Evolutionary conservation across 2,888 invertebrate species (phyloP).

Genomic region (Stenodera caucasica): DNA sequence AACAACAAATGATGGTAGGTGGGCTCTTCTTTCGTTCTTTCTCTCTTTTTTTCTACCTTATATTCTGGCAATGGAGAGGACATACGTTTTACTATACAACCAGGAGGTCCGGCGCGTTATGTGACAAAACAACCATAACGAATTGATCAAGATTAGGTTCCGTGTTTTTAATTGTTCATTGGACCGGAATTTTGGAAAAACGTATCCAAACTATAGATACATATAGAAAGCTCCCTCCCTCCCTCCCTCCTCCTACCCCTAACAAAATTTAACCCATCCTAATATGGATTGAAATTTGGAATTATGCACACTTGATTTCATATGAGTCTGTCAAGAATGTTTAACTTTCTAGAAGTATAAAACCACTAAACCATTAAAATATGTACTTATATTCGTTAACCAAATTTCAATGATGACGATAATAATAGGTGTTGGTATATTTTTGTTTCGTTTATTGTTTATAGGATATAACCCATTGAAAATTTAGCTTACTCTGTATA

Average conservation of each 20-base stretch:
- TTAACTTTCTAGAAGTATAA: background rate
- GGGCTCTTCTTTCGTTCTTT: conserved; percentile 35
- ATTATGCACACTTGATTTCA: conserved; percentile 4
- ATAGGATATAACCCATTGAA: background rate
- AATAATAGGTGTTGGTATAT: background rate
- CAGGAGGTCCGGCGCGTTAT: conserved; percentile 55
- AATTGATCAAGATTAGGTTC: conserved; percentile 55
- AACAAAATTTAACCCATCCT: no score
- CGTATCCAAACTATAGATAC: no score
- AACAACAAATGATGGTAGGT: conserved; percentile 53
- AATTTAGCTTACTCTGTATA: background rate
- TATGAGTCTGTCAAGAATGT: background rate
- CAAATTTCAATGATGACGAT: background rate
- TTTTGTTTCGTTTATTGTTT: background rate
- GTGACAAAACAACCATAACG: conserved; percentile 56
- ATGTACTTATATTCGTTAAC: no score
- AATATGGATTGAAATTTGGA: conserved; percentile 3
- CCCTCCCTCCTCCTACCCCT: no score
- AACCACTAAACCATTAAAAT: no score
- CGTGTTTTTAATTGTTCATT: conserved; percentile 54
- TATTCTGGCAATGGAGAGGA: conserved; percentile 36
- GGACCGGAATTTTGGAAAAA: conserved; percentile 47
- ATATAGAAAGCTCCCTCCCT: no score
- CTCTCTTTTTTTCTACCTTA: background rate
- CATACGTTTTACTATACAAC: conserved; percentile 42